Base-by-base conservation (phyloP, 2,888 invertebrate species). In the Orgyia antiqua region DNA sequence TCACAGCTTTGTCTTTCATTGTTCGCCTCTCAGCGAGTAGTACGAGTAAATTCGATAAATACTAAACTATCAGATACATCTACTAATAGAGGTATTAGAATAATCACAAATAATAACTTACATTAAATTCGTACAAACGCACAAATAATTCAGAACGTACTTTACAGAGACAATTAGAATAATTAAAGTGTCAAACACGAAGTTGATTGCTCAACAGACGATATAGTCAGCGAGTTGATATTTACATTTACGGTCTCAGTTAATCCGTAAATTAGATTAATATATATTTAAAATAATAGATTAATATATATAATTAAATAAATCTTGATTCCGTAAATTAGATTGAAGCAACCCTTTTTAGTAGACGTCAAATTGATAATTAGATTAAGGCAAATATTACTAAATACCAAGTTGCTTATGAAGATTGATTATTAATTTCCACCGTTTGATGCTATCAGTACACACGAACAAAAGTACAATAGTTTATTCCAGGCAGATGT, bases 1-100 rank as follows among this genome's bases (percentile, higher is more conserved):
- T 87, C 86, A 87, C 86, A 84, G 80, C 78, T 86, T 84, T 87
- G 87, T 87, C 87, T 87, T 87, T 87, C 87, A 82, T 87, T 77
- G 75, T 74, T 82, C 83, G 82, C 84, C 69, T 68, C 51, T 50
- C 51, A 73, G 80, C 83, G 82, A 80, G 64, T 71, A 76, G 68
- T 75, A 78, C 61, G 75, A 78, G 73, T 80, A 80, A 82, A 82
- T 82, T 83, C 79, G 77, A 78, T 76, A 76, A 67, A 77, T 42
- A 76, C 74, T 79, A 78, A 70, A 68, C 72, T 78, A 78, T 69
- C 62, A 68, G 63, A 31, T 35, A 35, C 17, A 29, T 29, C 25
- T 32, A 36, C 31, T 25, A 51, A 51, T 66, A 67, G 61, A 68
- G 63, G 63, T 66, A 68, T 65, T 65, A 64, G 59, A 55, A 58